These are phyloP conservation scores for Tangachromis dhanisi DNA, from an alignment of 2,113 vertebrate species.

Conservation along the genomic window DNA sequence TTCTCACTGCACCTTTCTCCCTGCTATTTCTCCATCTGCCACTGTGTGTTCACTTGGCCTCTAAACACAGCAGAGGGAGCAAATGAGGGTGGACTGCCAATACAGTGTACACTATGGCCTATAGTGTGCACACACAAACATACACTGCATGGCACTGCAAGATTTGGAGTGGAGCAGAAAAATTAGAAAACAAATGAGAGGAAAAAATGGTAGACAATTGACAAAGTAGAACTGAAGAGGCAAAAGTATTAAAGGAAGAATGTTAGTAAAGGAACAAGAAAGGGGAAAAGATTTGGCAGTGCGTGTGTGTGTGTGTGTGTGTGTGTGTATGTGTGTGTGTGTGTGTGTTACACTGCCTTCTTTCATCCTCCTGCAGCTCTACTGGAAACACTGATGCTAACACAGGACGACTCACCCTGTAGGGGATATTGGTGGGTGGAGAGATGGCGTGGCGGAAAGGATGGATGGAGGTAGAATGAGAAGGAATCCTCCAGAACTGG, in stretches of 20 bases:
- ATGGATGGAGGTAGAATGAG: conserved; percentile 19
- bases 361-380: conserved; percentile 4
- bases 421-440: conserved; percentile 22
- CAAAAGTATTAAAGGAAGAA: neutral
- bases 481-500: conserved; percentile 26
- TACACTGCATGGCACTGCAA: neutral
- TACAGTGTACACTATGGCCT: neutral
- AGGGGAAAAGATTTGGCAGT: neutral
- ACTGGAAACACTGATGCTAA: conserved; percentile 51
- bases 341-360: neutral
- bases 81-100: conserved; percentile 17
- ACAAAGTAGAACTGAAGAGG: neutral
- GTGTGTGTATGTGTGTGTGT: conserved; percentile 5
- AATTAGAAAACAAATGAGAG: neutral
- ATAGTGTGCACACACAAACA: neutral
- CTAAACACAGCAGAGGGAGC: conserved; percentile 22
- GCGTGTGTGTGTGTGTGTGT: neutral
- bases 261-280: neutral
- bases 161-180: neutral
- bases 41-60: conserved; percentile 2
- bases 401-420: conserved; percentile 43
- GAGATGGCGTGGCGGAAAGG: neutral
- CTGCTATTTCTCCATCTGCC: conserved; percentile 54
- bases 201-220: rapidly evolving
- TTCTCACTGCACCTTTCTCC: conserved; percentile 6